A percentile compares a stretch with the other conserved stretches of the same genome.
phyloP scores from a whole-genome alignment of 1,140 invertebrate species.

The Chironomus tepperi region DNA sequence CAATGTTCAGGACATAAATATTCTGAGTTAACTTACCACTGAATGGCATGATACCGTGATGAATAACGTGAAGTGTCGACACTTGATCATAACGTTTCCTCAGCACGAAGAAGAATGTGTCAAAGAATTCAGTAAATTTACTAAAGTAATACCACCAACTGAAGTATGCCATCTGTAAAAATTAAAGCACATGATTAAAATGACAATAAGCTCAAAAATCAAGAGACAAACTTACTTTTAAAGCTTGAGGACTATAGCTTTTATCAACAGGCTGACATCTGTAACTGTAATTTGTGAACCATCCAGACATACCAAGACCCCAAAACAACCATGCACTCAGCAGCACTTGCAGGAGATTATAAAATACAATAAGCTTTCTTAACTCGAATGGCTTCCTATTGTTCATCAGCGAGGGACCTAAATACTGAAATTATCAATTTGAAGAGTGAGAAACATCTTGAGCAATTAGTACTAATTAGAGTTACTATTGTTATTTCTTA shows the following conservation, averaged over 20 bases:
- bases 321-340: conserved; percentile 77
- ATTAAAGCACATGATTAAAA: neutral
- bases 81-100: conserved; percentile 73
- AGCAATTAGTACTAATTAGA: neutral
- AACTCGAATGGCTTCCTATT: conserved; percentile 80
- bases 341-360: conserved; percentile 80
- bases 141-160: conserved; percentile 78
- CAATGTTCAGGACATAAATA: neutral
- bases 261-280: neutral
- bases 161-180: conserved; percentile 51
- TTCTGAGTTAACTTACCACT: neutral
- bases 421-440: conserved; percentile 41
- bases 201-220: neutral
- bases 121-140: conserved; percentile 70
- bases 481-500: neutral
- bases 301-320: conserved; percentile 41
- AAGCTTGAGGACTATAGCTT: neutral
- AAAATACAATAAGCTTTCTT: conserved; percentile 65
- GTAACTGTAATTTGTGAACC: conserved; percentile 1
- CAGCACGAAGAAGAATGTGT: conserved; percentile 70
- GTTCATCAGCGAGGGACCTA: conserved; percentile 82
- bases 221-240: neutral
- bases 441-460: conserved; percentile 23
- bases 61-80: conserved; percentile 73
- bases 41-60: conserved; percentile 79